A percentile compares a stretch with the other conserved stretches of the same genome.
phyloP scores from a whole-genome alignment of 2,888 invertebrate species.

The Bombylius discolor region DNA sequence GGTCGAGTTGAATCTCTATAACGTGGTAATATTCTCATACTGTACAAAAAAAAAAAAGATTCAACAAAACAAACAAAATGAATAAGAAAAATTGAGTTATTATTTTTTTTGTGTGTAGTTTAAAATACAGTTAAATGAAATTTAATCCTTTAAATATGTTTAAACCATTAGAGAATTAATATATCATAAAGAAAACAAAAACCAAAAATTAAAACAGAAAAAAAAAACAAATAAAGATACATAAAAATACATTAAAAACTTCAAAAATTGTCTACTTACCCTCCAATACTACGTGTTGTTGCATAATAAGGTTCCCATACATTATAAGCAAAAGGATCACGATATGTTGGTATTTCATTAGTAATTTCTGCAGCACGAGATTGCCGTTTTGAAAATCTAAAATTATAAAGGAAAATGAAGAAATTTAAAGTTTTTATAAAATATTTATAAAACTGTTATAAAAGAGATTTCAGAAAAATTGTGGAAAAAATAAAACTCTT shows the following conservation, averaged over 20 bases:
- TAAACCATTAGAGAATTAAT: neutral
- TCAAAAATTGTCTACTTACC: slow-evolving; percentile 38
- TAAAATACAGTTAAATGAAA: too few relatives aligned
- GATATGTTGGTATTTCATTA: slow-evolving; percentile 72
- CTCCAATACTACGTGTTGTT: slow-evolving; percentile 39
- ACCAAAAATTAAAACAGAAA: neutral
- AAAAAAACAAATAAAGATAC: neutral
- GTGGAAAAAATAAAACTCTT: too few relatives aligned
- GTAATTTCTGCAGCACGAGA: slow-evolving; percentile 75
- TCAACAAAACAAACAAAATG: too few relatives aligned
- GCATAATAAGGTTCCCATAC: slow-evolving; percentile 61
- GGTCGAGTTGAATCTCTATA: slow-evolving; percentile 39
- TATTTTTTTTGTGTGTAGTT: neutral
- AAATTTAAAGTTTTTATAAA: too few relatives aligned
- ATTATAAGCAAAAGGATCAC: slow-evolving; percentile 69
- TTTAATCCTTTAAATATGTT: too few relatives aligned
- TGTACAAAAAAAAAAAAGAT: slow-evolving; percentile 12
- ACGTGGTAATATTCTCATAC: slow-evolving; percentile 33
- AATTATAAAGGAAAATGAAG: too few relatives aligned
- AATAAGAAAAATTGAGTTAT: too few relatives aligned
- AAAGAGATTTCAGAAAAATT: too few relatives aligned
- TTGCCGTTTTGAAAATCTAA: slow-evolving; percentile 67
- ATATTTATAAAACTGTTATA: too few relatives aligned
- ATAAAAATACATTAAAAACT: neutral
- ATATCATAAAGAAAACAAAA: neutral